Evolutionary conservation across 37 sponge, comb jelly and placozoan species (phyloP), one percentile per base, ranked within the genome.

Genomic region (Petrosia ficiformis): DNA sequence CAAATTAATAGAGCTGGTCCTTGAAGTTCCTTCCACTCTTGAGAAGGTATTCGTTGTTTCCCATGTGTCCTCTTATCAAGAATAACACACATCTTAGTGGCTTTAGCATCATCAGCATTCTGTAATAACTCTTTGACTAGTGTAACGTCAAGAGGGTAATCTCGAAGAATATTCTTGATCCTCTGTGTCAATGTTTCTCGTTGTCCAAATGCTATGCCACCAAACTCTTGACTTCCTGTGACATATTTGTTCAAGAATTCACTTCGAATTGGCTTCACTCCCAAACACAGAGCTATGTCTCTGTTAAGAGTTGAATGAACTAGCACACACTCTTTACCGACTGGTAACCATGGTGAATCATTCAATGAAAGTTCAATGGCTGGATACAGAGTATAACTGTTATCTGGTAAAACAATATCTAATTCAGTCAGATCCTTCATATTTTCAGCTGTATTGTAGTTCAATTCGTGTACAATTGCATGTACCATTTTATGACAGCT

Each of bases 11-110:
- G 44, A 14, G 93, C 84, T 54, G 93, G 93, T 0, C 79, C 84
- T 59, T 88, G 93, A 6, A 92, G 67, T n/a, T 76, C 41, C 35
- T 77, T 69, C 93, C 93, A 92, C 0, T 71, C 26, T 58, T 74
- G 52, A 11, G 80, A 80, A 1, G 54, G 16, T 3, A 78, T 33
- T n/a, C 28, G 26, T 29, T 76, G 56, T 2, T 19, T 4, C 8
- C 60, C 34, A 39, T 78, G 79, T 4, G 2, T 29, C 3, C 79
- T 38, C 29, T 41, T 78, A 69, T 78, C 95, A 25, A 90, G 42
- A 66, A 94, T 80, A 44, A 94, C 40, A n/a, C 67, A 83, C 74
- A 94, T 84, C 54, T 86, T 80, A 25, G 68, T 84, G 26, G 95
- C 95, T 35, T 72, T 70, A 26, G 63, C 63, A 61, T 61, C 63